phyloP scores from a whole-genome alignment of 2,797 vertebrate genomes.

The Sebastolobus alascanus region DNA sequence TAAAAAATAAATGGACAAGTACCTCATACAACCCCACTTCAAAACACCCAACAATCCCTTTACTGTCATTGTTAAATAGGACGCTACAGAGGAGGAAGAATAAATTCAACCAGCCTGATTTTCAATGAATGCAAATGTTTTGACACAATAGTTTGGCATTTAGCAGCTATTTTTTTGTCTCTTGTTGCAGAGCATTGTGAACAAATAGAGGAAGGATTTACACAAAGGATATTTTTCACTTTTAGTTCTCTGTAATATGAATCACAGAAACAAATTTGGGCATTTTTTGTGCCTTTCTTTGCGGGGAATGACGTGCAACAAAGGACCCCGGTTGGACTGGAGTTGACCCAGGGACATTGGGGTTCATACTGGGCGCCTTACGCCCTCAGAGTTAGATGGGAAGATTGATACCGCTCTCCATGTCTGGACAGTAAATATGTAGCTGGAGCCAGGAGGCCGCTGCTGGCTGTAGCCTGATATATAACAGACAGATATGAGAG shows the following conservation, averaged over 20 bases:
- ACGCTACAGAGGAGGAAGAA: neutral
- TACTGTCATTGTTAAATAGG: neutral
- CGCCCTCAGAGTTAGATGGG: neutral
- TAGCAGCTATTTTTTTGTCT: neutral
- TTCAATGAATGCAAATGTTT: neutral
- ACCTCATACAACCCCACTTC: too few species aligned
- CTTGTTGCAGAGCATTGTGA: neutral
- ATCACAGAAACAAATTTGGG: neutral
- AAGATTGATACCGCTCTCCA: neutral
- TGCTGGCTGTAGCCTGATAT: neutral
- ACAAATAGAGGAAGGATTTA: neutral
- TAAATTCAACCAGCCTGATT: neutral
- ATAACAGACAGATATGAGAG: neutral
- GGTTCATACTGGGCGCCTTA: neutral
- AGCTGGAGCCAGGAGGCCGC: neutral
- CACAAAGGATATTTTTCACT: neutral
- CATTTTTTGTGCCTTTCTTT: neutral
- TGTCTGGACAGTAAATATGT: constrained; percentile 7
- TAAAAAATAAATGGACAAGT: too few species aligned
- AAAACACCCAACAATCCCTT: neutral
- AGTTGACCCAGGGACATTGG: neutral
- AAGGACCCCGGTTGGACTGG: neutral
- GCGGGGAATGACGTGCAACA: neutral
- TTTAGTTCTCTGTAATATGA: neutral
- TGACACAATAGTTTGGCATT: neutral